Base-by-base conservation (phyloP, 2,888 invertebrate genomes). In the Galerucella nymphaeae region DNA sequence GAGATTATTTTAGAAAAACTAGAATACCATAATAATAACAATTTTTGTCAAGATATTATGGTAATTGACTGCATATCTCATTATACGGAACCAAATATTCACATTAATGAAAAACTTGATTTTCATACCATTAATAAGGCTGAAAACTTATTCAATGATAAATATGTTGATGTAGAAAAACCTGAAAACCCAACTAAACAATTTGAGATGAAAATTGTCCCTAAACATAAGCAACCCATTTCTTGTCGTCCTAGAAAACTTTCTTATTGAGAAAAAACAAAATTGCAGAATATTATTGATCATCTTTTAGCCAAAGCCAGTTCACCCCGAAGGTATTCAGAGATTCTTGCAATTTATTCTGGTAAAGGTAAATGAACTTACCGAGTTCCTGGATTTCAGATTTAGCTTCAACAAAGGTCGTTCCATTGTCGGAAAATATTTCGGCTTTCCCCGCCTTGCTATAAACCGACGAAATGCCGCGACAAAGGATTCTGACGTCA, bases 241-340 rank as follows among this genome's bases (percentile, higher is more conserved):
- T 69, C 65, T 50, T 73, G 66, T 66, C 20, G 67, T 62, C 72
- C 73, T 8, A 20, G 74, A 42, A 50, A 61, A 30, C 20, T 76
- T 16, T 72, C 76, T 42, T 76, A 53, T 68, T 48, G 41, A 58
- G 75, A 76, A 71, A 70, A 71, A 71, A 38, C 16, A 30, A 68
- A 76, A 64, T 70, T 75, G 16, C 48, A 62, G 41, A 57, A 73
- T 61, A 71, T 76, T 59, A 18, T 76, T 41, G 71, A 73, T 66
- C 70, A 70, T 41, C 63, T 72, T 38, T 61, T 76, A 59, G n/a
- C 50, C 18, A 45, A 65, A 45, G 18, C 45, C 45, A 45, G 14
- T 45, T 45, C 14, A 45, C 45, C 45, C 45, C 13, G 4, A 14
- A n/a, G n/a, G n/a, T n/a, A n/a, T n/a, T n/a, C n/a, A 13, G 11